These are phyloP conservation scores for Procambarus clarkii DNA, from an alignment of 1,140 invertebrate species.

Conservation along the genomic window DNA sequence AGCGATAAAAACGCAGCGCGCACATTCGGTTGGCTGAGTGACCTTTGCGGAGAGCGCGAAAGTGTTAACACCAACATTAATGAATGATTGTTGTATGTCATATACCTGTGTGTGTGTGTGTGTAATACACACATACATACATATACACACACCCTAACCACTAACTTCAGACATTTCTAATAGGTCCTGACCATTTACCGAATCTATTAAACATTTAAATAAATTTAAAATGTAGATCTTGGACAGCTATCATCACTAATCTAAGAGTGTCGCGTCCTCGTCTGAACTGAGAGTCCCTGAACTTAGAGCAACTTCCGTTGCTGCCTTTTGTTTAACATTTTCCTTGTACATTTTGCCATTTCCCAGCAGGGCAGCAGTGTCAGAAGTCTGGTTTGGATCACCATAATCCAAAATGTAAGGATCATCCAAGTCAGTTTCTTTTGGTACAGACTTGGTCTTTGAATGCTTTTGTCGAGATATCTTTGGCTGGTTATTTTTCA, in stretches of 20 bases:
- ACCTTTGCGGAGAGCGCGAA: too few relatives aligned
- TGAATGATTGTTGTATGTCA: too few relatives aligned
- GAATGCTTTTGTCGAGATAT: background rate
- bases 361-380: background rate
- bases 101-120: too few relatives aligned
- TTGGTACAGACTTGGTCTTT: constrained; percentile 2
- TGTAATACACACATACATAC: too few relatives aligned
- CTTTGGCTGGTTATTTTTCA: background rate
- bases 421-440: constrained; percentile 47
- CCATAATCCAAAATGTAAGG: background rate
- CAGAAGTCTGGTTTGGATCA: constrained; percentile 7
- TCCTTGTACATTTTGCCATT: background rate
- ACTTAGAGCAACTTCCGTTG: background rate
- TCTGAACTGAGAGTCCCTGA: constrained; percentile 22
- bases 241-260: background rate
- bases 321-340: background rate
- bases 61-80: too few relatives aligned
- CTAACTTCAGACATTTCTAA: too few relatives aligned
- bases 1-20: too few relatives aligned
- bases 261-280: constrained; percentile 29
- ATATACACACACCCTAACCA: too few relatives aligned
- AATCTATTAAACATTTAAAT: too few relatives aligned
- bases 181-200: too few relatives aligned
- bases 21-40: too few relatives aligned
- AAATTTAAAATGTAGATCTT: background rate